phyloP scores from a whole-genome alignment of 2,113 vertebrate genomes.

The Austrofundulus limnaeus region DNA sequence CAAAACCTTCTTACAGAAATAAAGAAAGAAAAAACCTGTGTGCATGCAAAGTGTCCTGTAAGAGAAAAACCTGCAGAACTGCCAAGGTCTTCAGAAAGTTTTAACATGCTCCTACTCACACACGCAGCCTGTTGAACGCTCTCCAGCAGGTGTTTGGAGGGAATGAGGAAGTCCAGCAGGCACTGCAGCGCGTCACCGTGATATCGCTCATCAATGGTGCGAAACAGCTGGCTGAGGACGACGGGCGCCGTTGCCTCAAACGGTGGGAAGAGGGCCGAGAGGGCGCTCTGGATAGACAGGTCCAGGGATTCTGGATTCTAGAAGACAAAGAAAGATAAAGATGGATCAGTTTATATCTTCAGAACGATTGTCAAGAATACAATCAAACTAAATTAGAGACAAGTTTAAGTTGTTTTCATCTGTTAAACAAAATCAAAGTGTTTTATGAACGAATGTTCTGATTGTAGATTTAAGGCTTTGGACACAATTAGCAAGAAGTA shows the following conservation, averaged over 20 bases:
- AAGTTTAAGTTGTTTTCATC: no score
- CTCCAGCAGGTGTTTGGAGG: conserved; percentile 90
- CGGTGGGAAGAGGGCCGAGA: conserved; percentile 89
- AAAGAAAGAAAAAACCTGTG: no score
- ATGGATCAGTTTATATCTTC: not conserved
- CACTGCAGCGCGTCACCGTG: conserved; percentile 88
- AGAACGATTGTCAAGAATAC: no score
- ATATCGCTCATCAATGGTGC: conserved; percentile 89
- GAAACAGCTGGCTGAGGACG: conserved; percentile 90
- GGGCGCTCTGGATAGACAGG: conserved; percentile 85
- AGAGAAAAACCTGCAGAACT: not conserved
- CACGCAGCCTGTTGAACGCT: conserved; percentile 90
- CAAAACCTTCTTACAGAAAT: no score
- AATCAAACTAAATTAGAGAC: no score
- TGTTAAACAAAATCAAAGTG: no score
- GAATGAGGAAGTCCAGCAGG: conserved; percentile 92
- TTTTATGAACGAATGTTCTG: no score
- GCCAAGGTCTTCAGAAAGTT: not conserved
- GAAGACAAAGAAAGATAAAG: not conserved
- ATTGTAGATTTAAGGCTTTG: no score
- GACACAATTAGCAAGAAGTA: no score
- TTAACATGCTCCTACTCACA: conserved; percentile 77
- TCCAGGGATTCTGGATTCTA: conserved; percentile 89
- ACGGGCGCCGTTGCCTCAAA: conserved; percentile 90
- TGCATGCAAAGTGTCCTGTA: not conserved